A percentile compares a stretch with the other conserved stretches of the same genome.
phyloP scores from a whole-genome alignment of 35 echinoderm and acorn worm genomes.

The Diadema setosum region DNA sequence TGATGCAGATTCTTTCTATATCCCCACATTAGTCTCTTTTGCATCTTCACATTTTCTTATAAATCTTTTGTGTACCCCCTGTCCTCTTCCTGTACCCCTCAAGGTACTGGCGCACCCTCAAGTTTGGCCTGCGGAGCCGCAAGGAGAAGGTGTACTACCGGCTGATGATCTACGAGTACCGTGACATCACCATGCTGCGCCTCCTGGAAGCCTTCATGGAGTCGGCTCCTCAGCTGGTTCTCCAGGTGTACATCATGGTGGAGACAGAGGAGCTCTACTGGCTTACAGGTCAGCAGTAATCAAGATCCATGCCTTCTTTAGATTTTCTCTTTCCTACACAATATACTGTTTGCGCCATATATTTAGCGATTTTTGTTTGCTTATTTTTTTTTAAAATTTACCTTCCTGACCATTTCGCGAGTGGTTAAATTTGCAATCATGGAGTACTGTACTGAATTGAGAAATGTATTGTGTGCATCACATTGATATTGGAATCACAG shows the following conservation, averaged over 20 bases:
- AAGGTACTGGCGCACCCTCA: constrained; percentile 88
- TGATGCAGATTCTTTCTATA: not conserved
- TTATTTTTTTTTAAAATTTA: no score
- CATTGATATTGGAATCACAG: no score
- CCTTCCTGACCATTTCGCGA: no score
- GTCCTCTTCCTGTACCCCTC: not conserved
- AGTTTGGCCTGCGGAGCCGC: constrained; percentile 79
- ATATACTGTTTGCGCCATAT: no score
- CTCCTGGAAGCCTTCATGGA: constrained; percentile 91
- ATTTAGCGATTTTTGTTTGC: no score
- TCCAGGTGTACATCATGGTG: constrained; percentile 93
- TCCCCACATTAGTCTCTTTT: not conserved
- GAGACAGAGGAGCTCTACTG: constrained; percentile 57
- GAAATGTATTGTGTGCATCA: no score
- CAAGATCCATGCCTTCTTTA: no score
- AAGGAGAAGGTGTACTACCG: constrained; percentile 39
- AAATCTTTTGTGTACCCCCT: no score
- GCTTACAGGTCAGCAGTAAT: constrained; percentile 83
- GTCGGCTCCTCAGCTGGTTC: constrained; percentile 87
- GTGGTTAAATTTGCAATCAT: no score
- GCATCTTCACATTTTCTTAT: no score
- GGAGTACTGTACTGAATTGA: no score
- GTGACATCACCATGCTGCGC: constrained; percentile 94
- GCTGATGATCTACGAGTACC: constrained; percentile 92
- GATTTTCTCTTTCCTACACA: no score